Base-by-base conservation (phyloP, 2,113 vertebrate species). In the Sapayoa aenigma region DNA sequence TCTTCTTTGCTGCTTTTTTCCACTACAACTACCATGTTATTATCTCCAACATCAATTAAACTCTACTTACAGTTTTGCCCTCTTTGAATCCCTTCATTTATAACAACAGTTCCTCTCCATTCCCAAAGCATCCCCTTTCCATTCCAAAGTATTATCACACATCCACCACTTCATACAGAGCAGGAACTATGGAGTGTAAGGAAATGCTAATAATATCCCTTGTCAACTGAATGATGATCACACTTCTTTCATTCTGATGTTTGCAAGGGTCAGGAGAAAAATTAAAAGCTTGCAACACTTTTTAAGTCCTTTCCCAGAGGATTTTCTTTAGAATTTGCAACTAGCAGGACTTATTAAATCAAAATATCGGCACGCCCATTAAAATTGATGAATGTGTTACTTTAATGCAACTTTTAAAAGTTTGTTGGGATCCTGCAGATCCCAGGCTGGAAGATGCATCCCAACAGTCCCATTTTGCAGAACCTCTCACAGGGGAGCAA, bases 161-260 rank as follows among this genome's bases (percentile, higher is more conserved):
- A 67, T 84, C 60, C 52, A 75, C 42, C 46, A 68, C 85, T 96
- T 92, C 82, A 79, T 33, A 56, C 39, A 74, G 30, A 92, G 52
- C 63, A 96, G 72, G 84, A 95, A 83, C 33, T 79, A 74, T 59
- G 59, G 84, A 91, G 42, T 67, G 60, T 84, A 94, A 96, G 72
- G 72, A 88, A 96, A 74, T 81, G 81, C 77, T 89, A 96, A 89
- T 78, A 95, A 91, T 91, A 94, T 30, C 81, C 28, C 46, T 89
- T 23, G 77, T 63, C 72, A 81, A 42, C 30, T 88, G 72, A 84
- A 55, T 31, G 86, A 90, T 91, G 59, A 79, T 63, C 75, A 80
- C 23, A 27, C 21, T 88, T 74, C 59, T 88, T 84, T 88, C 76
- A 53, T 63, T 11, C 47, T 55, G 42, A 76, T 84, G 46, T 60